These are phyloP conservation scores for Polyodon spathula DNA, from an alignment of 2,113 vertebrate genomes.

Conservation along the genomic window DNA sequence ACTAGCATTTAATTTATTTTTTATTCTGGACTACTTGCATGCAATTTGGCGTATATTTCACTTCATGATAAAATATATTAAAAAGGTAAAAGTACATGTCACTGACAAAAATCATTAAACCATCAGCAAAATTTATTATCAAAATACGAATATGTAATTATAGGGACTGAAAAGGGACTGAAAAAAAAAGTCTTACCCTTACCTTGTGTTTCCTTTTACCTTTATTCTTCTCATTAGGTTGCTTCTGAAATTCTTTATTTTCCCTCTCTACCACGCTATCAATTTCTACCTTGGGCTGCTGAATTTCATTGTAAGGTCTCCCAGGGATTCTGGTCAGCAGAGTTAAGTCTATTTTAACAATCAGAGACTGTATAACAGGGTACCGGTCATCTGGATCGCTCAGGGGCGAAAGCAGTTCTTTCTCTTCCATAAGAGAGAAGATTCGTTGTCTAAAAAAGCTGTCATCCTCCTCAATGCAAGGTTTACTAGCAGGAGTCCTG, in stretches of 20 bases:
- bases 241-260: slow-evolving; percentile 73
- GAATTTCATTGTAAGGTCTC: slow-evolving; percentile 78
- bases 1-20: no score
- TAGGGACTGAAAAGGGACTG: background rate
- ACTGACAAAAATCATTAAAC: no score
- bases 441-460: slow-evolving; percentile 36
- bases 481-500: slow-evolving; percentile 66
- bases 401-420: slow-evolving; percentile 87
- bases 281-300: slow-evolving; percentile 72
- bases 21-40: no score
- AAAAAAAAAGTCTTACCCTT: slow-evolving; percentile 13
- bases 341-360: slow-evolving; percentile 94
- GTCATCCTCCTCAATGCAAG: no score
- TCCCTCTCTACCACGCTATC: slow-evolving; percentile 73
- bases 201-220: slow-evolving; percentile 93
- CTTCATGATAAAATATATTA: no score
- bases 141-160: no score
- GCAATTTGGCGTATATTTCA: no score
- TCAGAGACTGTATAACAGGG: slow-evolving; percentile 55
- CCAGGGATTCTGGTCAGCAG: slow-evolving; percentile 85
- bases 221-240: slow-evolving; percentile 73
- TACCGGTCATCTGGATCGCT: slow-evolving; percentile 87
- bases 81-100: no score
- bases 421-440: slow-evolving; percentile 94
- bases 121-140: no score